Percentiles rank a stretch among this genome's conserved stretches.
These are phyloP conservation scores for Anorthoa munda DNA, from an alignment of 2,888 invertebrate species.

Conservation along the genomic window DNA sequence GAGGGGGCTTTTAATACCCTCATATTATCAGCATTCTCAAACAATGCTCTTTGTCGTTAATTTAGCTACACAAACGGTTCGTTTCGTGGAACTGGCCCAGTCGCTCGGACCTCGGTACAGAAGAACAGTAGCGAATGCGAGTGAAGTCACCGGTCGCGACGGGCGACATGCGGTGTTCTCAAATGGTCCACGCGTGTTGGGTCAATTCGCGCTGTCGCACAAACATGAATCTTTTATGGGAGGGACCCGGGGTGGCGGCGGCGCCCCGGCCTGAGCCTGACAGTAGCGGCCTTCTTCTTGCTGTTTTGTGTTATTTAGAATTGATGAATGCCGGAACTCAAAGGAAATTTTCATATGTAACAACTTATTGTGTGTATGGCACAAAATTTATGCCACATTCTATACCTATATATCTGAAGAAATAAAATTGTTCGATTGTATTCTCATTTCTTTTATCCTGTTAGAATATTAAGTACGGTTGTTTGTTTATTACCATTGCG, in stretches of 20 bases:
- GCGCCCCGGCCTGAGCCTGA: too few relatives aligned
- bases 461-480: neutral
- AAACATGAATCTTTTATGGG: slow-evolving; percentile 36
- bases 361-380: neutral
- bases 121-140: neutral
- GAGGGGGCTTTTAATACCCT: neutral
- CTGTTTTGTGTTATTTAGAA: slow-evolving; percentile 37
- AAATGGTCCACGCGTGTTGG: neutral
- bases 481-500: neutral
- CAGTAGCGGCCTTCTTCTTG: slow-evolving; percentile 20
- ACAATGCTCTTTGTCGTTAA: neutral
- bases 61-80: neutral
- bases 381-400: neutral
- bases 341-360: slow-evolving; percentile 16
- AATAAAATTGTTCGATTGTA: neutral
- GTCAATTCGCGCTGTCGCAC: slow-evolving; percentile 19
- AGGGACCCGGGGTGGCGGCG: neutral
- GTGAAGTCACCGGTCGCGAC: neutral
- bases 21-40: neutral
- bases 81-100: neutral
- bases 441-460: neutral
- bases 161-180: neutral
- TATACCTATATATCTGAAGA: neutral
- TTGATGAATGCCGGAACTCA: slow-evolving; percentile 30
- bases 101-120: too few relatives aligned